phyloP scores from a whole-genome alignment of 2,797 vertebrate genomes.

The Urophycis tenuis region DNA sequence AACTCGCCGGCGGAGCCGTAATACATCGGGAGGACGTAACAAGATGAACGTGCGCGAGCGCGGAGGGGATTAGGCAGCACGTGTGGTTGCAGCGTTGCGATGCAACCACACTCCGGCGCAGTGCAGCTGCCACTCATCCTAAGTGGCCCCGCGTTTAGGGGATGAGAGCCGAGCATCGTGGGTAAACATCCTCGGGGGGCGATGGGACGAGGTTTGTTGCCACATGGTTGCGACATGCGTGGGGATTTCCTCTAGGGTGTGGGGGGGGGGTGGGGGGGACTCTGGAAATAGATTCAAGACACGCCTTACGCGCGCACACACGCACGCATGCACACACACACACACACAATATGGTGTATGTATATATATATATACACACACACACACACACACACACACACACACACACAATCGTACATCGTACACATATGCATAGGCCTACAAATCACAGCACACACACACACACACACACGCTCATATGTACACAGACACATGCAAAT shows the following conservation, averaged over 20 bases:
- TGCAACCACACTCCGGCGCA: neutral
- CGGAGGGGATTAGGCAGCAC: neutral
- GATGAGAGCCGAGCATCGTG: constrained; percentile 16
- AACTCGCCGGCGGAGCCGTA: neutral
- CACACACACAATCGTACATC: too few relatives aligned
- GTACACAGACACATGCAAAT: neutral
- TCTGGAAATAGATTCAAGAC: constrained; percentile 60
- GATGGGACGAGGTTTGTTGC: constrained; percentile 61
- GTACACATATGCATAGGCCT: neutral
- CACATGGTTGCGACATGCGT: constrained; percentile 67
- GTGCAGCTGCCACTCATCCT: neutral
- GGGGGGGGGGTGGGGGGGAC: constrained; percentile 31
- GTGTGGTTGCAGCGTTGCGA: neutral
- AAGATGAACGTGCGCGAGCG: neutral
- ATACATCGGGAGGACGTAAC: neutral
- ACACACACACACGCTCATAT: neutral
- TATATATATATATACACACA: constrained; percentile 10
- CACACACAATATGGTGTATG: constrained; percentile 25
- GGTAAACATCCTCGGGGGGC: constrained; percentile 55
- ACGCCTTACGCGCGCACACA: constrained; percentile 46
- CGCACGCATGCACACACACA: constrained; percentile 45
- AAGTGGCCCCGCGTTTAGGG: neutral
- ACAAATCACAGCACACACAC: neutral
- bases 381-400: neutral
- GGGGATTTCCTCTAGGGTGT: constrained; percentile 49